A percentile compares a stretch with the other conserved stretches of the same genome.
Evolutionary conservation across 2,797 vertebrate species (phyloP).

Genomic region (Onychomys torridus): DNA sequence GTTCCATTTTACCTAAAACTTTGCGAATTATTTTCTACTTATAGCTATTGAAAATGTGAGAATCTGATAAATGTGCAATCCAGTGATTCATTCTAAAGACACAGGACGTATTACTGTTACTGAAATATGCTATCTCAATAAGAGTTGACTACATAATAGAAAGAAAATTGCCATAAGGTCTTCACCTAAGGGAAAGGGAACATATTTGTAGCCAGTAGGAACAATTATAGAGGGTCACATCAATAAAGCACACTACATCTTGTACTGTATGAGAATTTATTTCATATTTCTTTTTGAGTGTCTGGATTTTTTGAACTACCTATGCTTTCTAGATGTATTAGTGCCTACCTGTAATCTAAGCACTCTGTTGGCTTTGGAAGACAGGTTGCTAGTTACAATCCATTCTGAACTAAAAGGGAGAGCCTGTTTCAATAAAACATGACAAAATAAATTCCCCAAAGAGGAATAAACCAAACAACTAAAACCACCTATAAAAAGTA

Average conservation of each 20-base stretch:
- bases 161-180: not conserved
- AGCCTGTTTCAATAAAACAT: not conserved
- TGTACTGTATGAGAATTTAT: not conserved
- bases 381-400: too few relatives aligned
- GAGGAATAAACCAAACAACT: too few relatives aligned
- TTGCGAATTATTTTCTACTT: not conserved
- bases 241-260: not conserved
- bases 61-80: not conserved
- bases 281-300: not conserved
- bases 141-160: not conserved
- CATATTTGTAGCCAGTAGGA: slow-evolving; percentile 45
- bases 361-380: not conserved
- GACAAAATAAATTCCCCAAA: not conserved
- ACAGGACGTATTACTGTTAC: slow-evolving; percentile 59
- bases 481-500: not conserved
- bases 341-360: not conserved
- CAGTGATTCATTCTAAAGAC: slow-evolving; percentile 19
- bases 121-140: not conserved
- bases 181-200: slow-evolving; percentile 27
- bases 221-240: not conserved
- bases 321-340: not conserved
- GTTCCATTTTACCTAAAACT: not conserved
- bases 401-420: not conserved
- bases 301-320: not conserved
- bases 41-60: not conserved